These are phyloP conservation scores for Siphlonurus alternatus DNA, from an alignment of 2,888 invertebrate genomes.

Conservation along the genomic window DNA sequence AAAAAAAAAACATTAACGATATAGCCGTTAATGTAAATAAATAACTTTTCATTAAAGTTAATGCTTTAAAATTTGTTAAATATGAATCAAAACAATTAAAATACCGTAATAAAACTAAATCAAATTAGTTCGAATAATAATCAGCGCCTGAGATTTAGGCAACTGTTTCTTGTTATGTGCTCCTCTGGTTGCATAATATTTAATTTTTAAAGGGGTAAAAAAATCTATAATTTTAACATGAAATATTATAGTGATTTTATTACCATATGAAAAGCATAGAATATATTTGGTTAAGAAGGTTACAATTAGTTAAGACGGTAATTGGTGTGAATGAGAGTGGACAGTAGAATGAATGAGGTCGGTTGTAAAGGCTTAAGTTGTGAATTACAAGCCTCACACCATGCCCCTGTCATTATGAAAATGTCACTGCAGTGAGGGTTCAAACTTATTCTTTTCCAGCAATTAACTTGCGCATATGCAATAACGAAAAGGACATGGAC, in stretches of 20 bases:
- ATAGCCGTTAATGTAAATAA: too few species aligned
- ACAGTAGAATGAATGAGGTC: too few species aligned
- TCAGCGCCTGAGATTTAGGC: neutral
- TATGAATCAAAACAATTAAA: too few species aligned
- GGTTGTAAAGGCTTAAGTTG: neutral
- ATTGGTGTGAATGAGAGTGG: neutral
- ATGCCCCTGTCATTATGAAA: neutral
- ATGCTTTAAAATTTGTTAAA: too few species aligned
- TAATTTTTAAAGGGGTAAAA: neutral
- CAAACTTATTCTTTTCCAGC: conserved; percentile 2
- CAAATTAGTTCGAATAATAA: too few species aligned
- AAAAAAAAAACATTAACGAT: too few species aligned
- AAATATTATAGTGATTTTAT: too few species aligned
- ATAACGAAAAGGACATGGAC: neutral
- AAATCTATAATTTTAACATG: too few species aligned
- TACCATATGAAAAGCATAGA: too few species aligned
- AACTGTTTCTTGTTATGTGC: neutral
- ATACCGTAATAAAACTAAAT: too few species aligned
- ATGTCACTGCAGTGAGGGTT: neutral
- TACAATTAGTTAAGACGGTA: neutral
- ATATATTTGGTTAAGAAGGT: neutral
- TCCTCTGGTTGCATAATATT: neutral
- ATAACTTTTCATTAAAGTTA: too few species aligned
- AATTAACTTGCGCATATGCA: neutral
- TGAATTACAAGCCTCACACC: neutral